Evolutionary conservation across 1,140 invertebrate species (phyloP), one percentile per base, ranked within the genome.

Genomic region (Homalodisca vitripennis): DNA sequence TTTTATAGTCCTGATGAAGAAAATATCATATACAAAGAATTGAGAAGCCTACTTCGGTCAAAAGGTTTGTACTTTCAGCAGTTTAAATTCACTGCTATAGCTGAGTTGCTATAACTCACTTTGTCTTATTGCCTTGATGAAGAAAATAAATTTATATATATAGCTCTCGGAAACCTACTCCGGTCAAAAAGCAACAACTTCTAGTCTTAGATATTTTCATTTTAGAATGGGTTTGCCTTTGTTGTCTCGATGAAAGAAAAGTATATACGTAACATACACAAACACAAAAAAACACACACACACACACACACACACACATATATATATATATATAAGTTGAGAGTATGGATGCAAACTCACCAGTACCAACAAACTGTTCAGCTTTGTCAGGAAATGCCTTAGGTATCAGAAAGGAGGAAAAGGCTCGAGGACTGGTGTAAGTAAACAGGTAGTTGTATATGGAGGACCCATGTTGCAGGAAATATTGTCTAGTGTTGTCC

Each of bases 401-500:
- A 12, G 48, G 48, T 3, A 51, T 51, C n/a, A 51, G n/a, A 22
- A 51, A 51, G 48, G 3, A 20, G 48, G 48, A 51, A 22, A 51
- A 51, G 3, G 48, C 48, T 51, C 48, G 48, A 20, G 22, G 48
- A 51, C 6, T 10, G 17, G 48, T 51, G 48, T 51, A 51, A 3
- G 48, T 12, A 22, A 51, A 51, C 14, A 51, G 48, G 22, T 51
- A 51, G n/a, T 3, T 3, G n/a, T 51, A 51, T 3, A 51, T n/a
- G 3, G 48, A 22, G 14, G 17, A 20, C 48, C 3, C 48, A 10
- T 20, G 3, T 14, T 51, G 48, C 48, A 51, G n/a, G 3, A 51
- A 51, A 51, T 51, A 51, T 22, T 51, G 48, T 51, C 48, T 51
- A 3, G n/a, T 10, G 48, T 51, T 51, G 14, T 51, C 48, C 6